Evolutionary conservation across 2,113 vertebrate species (phyloP).

Genomic region (Tetrax tetrax): DNA sequence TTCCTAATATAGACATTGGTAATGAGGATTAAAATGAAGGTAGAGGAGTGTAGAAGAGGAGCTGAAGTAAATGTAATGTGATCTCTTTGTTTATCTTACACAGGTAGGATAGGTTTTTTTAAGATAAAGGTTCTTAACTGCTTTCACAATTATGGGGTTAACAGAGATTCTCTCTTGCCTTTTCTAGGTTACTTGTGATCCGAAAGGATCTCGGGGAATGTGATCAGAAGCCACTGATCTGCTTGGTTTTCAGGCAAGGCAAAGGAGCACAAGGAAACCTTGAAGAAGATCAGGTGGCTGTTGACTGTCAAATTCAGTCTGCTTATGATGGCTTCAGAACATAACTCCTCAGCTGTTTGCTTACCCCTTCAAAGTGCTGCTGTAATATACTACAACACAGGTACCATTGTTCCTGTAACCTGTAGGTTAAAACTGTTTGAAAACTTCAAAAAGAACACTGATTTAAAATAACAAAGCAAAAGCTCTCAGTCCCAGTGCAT

Average conservation of each 20-base stretch:
- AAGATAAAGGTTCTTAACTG: background rate
- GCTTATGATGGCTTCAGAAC: background rate
- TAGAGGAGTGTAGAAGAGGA: background rate
- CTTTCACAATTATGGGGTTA: background rate
- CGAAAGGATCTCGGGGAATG: background rate
- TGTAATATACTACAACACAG: constrained; percentile 31
- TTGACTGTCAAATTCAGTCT: background rate
- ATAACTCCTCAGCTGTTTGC: constrained; percentile 11
- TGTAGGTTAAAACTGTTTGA: constrained; percentile 47
- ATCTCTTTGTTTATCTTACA: background rate
- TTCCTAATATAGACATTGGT: background rate
- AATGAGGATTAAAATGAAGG: background rate
- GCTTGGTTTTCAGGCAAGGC: background rate
- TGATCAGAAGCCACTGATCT: background rate
- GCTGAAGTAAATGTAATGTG: background rate
- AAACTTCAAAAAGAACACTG: constrained; percentile 55
- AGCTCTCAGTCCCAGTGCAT: background rate
- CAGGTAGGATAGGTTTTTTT: background rate
- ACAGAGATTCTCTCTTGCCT: background rate
- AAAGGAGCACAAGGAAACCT: background rate
- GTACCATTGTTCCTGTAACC: constrained; percentile 58
- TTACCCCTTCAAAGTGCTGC: constrained; percentile 40
- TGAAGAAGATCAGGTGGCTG: background rate
- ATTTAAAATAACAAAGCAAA: constrained; percentile 11
- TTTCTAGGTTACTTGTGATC: background rate